Percentiles rank a stretch among this genome's conserved stretches.
Evolutionary conservation across 2,113 vertebrate genomes (phyloP).

Genomic region (Hystrix cristata): DNA sequence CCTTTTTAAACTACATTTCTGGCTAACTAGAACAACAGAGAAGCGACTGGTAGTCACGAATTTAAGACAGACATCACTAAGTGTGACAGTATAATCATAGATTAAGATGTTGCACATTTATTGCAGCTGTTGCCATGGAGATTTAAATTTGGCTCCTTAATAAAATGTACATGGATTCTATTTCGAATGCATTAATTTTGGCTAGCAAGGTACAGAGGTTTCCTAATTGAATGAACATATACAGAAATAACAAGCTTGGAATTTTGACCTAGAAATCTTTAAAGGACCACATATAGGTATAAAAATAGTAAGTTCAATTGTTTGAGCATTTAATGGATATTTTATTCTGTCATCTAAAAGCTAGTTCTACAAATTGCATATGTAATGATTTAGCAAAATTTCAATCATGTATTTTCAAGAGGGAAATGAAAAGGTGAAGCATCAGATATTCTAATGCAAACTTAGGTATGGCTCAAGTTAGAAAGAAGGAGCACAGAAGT

Average conservation of each 20-base stretch:
- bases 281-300: background rate
- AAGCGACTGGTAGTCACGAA: constrained; percentile 65
- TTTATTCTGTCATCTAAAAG: constrained; percentile 29
- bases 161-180: constrained; percentile 57
- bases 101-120: constrained; percentile 76
- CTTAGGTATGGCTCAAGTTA: background rate
- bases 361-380: background rate
- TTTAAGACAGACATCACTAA: constrained; percentile 77
- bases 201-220: constrained; percentile 37
- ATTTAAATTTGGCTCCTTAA: constrained; percentile 82
- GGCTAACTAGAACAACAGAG: constrained; percentile 65
- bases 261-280: constrained; percentile 31
- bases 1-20: constrained; percentile 69
- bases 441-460: background rate
- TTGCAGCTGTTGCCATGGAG: constrained; percentile 80
- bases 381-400: background rate
- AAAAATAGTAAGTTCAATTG: background rate
- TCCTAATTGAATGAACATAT: constrained; percentile 31
- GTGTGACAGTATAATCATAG: constrained; percentile 82
- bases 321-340: background rate
- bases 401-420: constrained; percentile 15
- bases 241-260: background rate
- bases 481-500: background rate
- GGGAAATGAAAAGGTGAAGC: background rate
- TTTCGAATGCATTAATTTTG: constrained; percentile 75